phyloP scores from a whole-genome alignment of 2,797 vertebrate genomes.

The Sparidentex hasta region DNA sequence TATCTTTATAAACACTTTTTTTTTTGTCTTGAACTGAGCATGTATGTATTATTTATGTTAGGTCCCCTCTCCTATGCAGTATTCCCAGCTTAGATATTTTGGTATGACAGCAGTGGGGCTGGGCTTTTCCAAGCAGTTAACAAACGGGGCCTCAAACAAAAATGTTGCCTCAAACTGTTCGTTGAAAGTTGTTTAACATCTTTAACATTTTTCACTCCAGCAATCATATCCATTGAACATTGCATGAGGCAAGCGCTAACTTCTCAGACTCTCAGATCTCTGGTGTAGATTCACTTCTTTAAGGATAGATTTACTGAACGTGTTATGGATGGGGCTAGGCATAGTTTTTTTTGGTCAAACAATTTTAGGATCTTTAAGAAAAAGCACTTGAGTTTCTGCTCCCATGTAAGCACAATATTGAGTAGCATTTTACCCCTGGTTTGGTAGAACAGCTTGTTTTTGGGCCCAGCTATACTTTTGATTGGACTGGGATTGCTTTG shows the following conservation, averaged over 20 bases:
- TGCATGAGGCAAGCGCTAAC: not conserved
- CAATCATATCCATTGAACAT: slow-evolving; percentile 3
- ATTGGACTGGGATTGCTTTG: not conserved
- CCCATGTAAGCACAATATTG: not conserved
- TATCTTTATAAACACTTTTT: slow-evolving; percentile 7
- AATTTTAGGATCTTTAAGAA: not conserved
- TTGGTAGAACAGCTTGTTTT: not conserved
- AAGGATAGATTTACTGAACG: not conserved
- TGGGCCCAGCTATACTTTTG: not conserved
- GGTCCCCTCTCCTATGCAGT: not conserved
- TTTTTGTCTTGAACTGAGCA: not conserved
- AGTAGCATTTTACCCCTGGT: not conserved
- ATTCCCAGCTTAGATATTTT: slow-evolving; percentile 4
- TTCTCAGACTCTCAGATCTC: not conserved
- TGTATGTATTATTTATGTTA: slow-evolving; percentile 6
- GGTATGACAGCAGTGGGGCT: not conserved
- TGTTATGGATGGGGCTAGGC: not conserved
- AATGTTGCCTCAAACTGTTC: slow-evolving; percentile 13
- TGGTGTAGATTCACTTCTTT: not conserved
- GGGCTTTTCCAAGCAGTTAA: not conserved
- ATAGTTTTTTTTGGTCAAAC: not conserved
- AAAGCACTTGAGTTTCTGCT: not conserved
- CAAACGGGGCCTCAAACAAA: not conserved
- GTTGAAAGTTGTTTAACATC: slow-evolving; percentile 13
- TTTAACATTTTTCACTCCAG: slow-evolving; percentile 10